A percentile compares a stretch with the other conserved stretches of the same genome.
phyloP scores from a whole-genome alignment of 2,113 vertebrate genomes.

The Rhadina sibilatrix region DNA sequence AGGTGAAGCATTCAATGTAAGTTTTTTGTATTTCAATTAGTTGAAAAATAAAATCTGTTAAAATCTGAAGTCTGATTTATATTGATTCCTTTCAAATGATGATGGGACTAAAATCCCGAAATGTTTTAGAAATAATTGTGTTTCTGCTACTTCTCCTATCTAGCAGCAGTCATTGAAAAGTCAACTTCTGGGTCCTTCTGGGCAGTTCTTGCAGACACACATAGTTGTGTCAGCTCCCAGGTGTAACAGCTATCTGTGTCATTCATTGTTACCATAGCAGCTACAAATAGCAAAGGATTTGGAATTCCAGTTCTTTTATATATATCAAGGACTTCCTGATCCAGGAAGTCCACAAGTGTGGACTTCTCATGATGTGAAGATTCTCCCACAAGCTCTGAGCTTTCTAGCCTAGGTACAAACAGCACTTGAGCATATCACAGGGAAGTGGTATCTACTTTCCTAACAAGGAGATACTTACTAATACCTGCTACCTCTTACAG shows the following conservation, averaged over 20 bases:
- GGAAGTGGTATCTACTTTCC: background rate
- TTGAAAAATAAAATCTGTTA: background rate
- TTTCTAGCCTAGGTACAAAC: background rate
- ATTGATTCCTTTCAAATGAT: background rate
- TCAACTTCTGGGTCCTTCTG: background rate
- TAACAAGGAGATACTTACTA: background rate
- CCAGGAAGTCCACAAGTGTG: background rate
- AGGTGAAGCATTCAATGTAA: slow-evolving; percentile 71
- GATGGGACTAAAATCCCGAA: background rate
- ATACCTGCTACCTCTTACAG: background rate
- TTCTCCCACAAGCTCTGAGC: background rate
- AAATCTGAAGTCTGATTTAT: background rate
- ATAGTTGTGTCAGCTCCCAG: background rate
- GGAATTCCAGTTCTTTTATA: background rate
- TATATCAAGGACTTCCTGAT: background rate
- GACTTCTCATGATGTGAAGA: background rate
- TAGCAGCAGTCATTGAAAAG: background rate
- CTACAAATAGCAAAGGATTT: background rate
- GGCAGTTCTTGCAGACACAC: background rate
- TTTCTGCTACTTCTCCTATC: background rate
- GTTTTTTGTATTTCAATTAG: slow-evolving; percentile 26
- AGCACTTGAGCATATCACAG: background rate
- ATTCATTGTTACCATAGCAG: background rate
- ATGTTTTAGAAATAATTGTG: background rate
- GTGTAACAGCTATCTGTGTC: background rate